phyloP scores from a whole-genome alignment of 2,888 invertebrate genomes.

The Euplagia quadripunctaria region DNA sequence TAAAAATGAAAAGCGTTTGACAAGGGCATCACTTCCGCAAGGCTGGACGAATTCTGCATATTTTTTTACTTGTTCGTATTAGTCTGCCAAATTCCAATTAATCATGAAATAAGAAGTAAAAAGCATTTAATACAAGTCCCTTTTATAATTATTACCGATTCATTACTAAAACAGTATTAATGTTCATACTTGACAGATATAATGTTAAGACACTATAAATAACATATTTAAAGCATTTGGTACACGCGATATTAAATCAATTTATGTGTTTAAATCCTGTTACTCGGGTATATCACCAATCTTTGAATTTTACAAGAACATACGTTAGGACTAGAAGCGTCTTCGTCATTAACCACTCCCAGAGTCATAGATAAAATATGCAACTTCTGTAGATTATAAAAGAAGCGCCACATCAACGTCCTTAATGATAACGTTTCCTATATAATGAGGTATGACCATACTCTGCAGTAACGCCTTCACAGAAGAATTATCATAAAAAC shows the following conservation, averaged over 20 bases:
- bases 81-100: background rate
- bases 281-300: slow-evolving; percentile 26
- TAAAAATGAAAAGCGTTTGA: too few species aligned
- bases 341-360: background rate
- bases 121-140: background rate
- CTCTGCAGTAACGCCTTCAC: too few species aligned
- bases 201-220: slow-evolving; percentile 38
- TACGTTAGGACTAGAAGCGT: slow-evolving; percentile 31
- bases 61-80: background rate
- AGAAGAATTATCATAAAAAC: too few species aligned
- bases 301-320: slow-evolving; percentile 16
- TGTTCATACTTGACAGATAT: slow-evolving; percentile 11
- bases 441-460: too few species aligned
- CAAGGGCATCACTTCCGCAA: too few species aligned
- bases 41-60: too few species aligned
- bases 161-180: slow-evolving; percentile 12
- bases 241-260: slow-evolving; percentile 37
- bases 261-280: slow-evolving; percentile 37
- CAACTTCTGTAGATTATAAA: background rate
- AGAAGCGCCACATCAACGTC: background rate
- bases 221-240: slow-evolving; percentile 32
- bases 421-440: background rate
- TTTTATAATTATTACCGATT: slow-evolving; percentile 9
- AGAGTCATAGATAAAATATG: background rate
- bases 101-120: background rate